phyloP scores from a whole-genome alignment of 2,888 invertebrate genomes.

The Axea sp. region DNA sequence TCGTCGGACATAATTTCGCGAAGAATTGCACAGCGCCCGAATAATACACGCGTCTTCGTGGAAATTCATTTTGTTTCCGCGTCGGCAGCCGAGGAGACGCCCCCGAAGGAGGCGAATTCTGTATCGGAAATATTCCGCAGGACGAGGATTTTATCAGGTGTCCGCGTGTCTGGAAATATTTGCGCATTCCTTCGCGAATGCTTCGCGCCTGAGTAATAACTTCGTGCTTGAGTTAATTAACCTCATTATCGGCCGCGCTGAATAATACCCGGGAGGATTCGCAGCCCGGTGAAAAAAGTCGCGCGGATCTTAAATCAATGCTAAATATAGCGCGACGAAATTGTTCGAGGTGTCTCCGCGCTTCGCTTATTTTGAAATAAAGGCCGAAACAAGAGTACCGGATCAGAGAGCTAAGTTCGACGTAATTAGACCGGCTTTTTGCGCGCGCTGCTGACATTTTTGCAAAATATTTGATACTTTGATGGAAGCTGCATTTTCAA shows the following conservation, averaged over 20 bases:
- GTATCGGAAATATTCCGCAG: slow-evolving; percentile 53
- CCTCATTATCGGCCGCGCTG: slow-evolving; percentile 54
- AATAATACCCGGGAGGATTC: slow-evolving; percentile 38
- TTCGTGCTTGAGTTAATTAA: slow-evolving; percentile 54
- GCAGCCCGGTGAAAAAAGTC: slow-evolving; percentile 1
- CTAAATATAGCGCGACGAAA: slow-evolving; percentile 22
- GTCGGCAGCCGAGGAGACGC: slow-evolving; percentile 27
- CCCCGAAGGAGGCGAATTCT: slow-evolving; percentile 45
- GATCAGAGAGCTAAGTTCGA: background rate
- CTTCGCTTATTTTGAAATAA: slow-evolving; percentile 5
- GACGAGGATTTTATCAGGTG: slow-evolving; percentile 59
- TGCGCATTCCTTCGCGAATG: slow-evolving; percentile 56
- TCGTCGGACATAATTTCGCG: slow-evolving; percentile 18
- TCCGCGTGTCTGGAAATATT: slow-evolving; percentile 52
- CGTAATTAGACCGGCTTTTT: slow-evolving; percentile 4
- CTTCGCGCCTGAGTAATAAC: slow-evolving; percentile 54
- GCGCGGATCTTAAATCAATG: slow-evolving; percentile 29
- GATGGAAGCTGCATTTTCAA: background rate
- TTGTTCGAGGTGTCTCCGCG: slow-evolving; percentile 9
- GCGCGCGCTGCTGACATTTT: slow-evolving; percentile 2
- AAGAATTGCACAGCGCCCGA: slow-evolving; percentile 30
- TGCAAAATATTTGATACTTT: slow-evolving; percentile 13
- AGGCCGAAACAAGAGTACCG: slow-evolving; percentile 3
- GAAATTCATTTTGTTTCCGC: slow-evolving; percentile 39
- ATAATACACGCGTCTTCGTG: slow-evolving; percentile 22